These are phyloP conservation scores for Cephus cinctus DNA, from an alignment of 1,140 invertebrate species.

Conservation along the genomic window DNA sequence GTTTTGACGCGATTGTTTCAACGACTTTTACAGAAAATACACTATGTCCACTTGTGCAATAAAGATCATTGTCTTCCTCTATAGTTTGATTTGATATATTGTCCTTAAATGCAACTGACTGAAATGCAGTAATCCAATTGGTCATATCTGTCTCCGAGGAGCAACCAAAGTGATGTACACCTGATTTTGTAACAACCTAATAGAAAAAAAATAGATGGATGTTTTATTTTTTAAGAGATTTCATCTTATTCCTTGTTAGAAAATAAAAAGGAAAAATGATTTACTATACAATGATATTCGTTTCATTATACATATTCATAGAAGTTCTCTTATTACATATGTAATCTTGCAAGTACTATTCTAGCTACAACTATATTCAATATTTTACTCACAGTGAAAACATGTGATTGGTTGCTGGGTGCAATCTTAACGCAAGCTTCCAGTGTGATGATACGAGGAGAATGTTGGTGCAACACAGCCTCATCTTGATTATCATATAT, in stretches of 20 bases:
- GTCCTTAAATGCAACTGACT: constrained; percentile 79
- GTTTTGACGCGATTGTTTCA: constrained; percentile 73
- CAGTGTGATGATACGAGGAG: constrained; percentile 74
- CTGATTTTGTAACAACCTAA: constrained; percentile 71
- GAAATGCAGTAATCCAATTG: constrained; percentile 75
- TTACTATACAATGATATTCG: too few species aligned
- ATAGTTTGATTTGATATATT: constrained; percentile 64
- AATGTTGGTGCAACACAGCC: constrained; percentile 63
- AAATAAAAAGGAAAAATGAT: too few species aligned
- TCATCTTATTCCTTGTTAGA: not conserved
- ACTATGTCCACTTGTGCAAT: constrained; percentile 78
- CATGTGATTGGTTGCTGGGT: constrained; percentile 58
- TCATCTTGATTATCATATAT: constrained; percentile 77
- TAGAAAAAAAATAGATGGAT: constrained; percentile 17
- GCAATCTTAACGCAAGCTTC: constrained; percentile 86
- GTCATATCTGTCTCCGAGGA: constrained; percentile 69
- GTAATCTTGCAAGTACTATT: too few species aligned
- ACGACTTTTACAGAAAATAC: constrained; percentile 77
- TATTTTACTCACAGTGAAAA: constrained; percentile 55
- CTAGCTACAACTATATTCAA: not conserved
- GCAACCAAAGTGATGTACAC: constrained; percentile 69
- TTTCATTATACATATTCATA: too few species aligned
- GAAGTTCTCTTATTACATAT: too few species aligned
- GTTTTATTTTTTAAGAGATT: not conserved
- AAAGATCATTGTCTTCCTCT: constrained; percentile 85